Conservation (phyloP, 2,888 invertebrate genomes). For the Gymnoscelis rufifasciata region DNA sequence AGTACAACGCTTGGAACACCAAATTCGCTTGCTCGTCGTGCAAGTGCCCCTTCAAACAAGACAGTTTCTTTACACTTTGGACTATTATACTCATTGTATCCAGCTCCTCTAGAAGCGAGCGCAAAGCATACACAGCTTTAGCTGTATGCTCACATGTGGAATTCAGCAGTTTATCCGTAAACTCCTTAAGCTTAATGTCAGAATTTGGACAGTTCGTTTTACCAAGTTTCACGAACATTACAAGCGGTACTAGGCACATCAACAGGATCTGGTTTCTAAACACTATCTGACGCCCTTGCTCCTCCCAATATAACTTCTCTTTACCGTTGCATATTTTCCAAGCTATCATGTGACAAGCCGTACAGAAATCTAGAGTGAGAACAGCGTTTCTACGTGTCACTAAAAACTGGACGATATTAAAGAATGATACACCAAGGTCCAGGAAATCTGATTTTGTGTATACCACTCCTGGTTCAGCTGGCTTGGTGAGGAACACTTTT, state of each 20-base stretch:
- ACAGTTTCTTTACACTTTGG: slow-evolving; percentile 76
- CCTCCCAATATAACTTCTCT: slow-evolving; percentile 33
- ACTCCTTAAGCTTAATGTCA: slow-evolving; percentile 79
- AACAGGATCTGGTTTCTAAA: slow-evolving; percentile 81
- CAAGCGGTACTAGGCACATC: slow-evolving; percentile 81
- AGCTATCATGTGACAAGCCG: slow-evolving; percentile 53
- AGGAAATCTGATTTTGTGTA: slow-evolving; percentile 54
- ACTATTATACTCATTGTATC: slow-evolving; percentile 65
- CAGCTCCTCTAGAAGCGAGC: slow-evolving; percentile 73
- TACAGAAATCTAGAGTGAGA: slow-evolving; percentile 55
- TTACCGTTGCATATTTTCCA: slow-evolving; percentile 43
- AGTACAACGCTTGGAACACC: slow-evolving; percentile 81
- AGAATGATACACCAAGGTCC: slow-evolving; percentile 51
- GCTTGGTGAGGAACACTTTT: slow-evolving; percentile 54
- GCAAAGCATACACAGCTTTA: slow-evolving; percentile 78
- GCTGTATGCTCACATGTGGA: slow-evolving; percentile 82
- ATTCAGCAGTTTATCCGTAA: slow-evolving; percentile 79
- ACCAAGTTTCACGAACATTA: slow-evolving; percentile 52
- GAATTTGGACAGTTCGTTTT: slow-evolving; percentile 36
- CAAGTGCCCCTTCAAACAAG: slow-evolving; percentile 78
- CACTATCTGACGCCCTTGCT: slow-evolving; percentile 41
- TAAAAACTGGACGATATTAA: slow-evolving; percentile 51
- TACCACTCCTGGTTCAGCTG: slow-evolving; percentile 45
- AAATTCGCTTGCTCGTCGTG: slow-evolving; percentile 81
- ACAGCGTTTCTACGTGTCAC: slow-evolving; percentile 48